Evolutionary conservation across 1,140 invertebrate genomes (phyloP), one percentile per base, ranked within the genome.

Genomic region (Euura lappo): DNA sequence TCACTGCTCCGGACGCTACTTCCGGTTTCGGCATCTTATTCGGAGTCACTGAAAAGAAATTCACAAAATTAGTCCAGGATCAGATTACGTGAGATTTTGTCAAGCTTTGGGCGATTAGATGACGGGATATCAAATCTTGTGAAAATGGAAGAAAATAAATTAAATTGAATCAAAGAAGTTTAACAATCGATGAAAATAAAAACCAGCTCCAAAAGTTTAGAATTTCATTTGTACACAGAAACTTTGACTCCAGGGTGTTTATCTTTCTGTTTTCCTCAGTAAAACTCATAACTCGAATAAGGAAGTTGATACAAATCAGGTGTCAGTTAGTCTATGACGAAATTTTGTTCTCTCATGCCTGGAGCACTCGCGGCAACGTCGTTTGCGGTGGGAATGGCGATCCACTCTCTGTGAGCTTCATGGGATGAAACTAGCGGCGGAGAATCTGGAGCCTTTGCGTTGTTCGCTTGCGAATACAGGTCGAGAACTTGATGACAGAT

Each of bases 401-500:
- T 65, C 74, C 82, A 79, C 45, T 88, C 86, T 74, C 77, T 82
- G 10, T 76, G 76, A n/a, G 78, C 68, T 70, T 87, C 82, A 64
- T 78, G 89, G 11, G 89, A 84, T 67, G 89, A 87, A 77, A 86
- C 84, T 74, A 87, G 83, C 2, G 91, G 86, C 60, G 93, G 93
- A 45, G 92, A 93, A 77, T 93, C 92, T 5, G 89, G 89, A 8
- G 89, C 87, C 10, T 86, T 82, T 4, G 84, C 75, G 72, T 89
- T 89, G 73, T 91, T 89, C 64, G 93, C 90, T 81, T 93, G 91
- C 4, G 93, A 94, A 86, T 96, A 96, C 74, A 96, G 85, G 88
- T 98, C 97, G 77, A 98, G 87, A 13, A 97, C 95, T 89, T 99
- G 97, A 89, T 99, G 98, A 82, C 98, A 99, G 78, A 99, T 98